A percentile compares a stretch with the other conserved stretches of the same genome.
These are phyloP conservation scores for Eupithecia pulchellata DNA, from an alignment of 2,888 invertebrate genomes.

Conservation along the genomic window DNA sequence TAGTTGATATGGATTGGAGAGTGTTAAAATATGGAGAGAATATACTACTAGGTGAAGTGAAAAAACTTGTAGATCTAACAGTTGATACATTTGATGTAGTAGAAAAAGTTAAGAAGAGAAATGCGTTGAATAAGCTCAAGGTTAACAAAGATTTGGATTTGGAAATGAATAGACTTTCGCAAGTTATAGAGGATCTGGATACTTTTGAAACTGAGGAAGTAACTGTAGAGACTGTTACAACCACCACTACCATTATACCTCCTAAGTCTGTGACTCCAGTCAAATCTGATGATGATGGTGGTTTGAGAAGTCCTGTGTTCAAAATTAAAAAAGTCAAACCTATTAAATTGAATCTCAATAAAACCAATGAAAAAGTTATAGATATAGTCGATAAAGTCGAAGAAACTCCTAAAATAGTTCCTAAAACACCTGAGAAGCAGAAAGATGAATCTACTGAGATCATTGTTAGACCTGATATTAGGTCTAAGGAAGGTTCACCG, in stretches of 20 bases:
- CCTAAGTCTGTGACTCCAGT: conserved; percentile 25
- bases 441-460: conserved; percentile 63
- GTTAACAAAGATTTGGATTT: conserved; percentile 72
- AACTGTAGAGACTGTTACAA: conserved; percentile 51
- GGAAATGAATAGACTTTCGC: conserved; percentile 78
- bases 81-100: conserved; percentile 62
- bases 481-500: conserved; percentile 40
- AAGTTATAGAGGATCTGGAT: conserved; percentile 76
- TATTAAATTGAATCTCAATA: conserved; percentile 53
- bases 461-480: conserved; percentile 58
- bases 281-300: conserved; percentile 55
- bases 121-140: conserved; percentile 59
- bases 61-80: conserved; percentile 71
- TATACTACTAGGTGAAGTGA: conserved; percentile 77
- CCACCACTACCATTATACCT: conserved; percentile 50
- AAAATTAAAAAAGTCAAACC: conserved; percentile 75
- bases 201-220: conserved; percentile 57
- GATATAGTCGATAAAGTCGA: conserved; percentile 18
- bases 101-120: conserved; percentile 64
- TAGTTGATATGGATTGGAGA: conserved; percentile 80
- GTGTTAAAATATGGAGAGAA: conserved; percentile 81
- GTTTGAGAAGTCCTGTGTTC: conserved; percentile 71
- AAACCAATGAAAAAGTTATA: conserved; percentile 44
- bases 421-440: conserved; percentile 60
- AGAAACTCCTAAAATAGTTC: conserved; percentile 37